A percentile compares a stretch with the other conserved stretches of the same genome.
Conservation (phyloP, 2,113 vertebrate genomes). For the Aptenodytes forsteri region DNA sequence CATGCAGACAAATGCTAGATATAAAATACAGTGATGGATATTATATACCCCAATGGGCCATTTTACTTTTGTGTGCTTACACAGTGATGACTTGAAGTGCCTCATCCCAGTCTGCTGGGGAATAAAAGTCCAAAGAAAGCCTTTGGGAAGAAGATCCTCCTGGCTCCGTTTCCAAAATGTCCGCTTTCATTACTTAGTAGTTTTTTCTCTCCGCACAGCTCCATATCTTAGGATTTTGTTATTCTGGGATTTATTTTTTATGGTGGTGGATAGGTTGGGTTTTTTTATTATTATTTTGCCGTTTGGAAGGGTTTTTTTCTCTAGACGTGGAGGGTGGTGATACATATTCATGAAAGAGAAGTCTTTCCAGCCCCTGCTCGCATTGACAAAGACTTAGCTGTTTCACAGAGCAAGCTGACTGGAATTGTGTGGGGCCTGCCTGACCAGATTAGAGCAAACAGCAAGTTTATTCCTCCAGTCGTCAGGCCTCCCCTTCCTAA, state of each 20-base stretch:
- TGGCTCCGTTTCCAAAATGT: conserved; percentile 10
- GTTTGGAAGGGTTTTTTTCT: conserved; percentile 60
- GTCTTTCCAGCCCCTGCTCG: conserved; percentile 63
- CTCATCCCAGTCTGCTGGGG: conserved; percentile 6
- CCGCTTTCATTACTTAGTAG: conserved; percentile 36
- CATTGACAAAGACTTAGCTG: conserved; percentile 80
- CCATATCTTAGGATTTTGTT: background rate
- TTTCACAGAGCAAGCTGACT: conserved; percentile 77
- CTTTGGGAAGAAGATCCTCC: conserved; percentile 2
- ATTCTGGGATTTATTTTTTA: background rate
- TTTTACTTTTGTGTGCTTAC: background rate
- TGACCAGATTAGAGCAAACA: conserved; percentile 76
- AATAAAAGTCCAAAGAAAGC: conserved; percentile 37
- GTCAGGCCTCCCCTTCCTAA: conserved; percentile 74
- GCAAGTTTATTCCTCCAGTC: conserved; percentile 69
- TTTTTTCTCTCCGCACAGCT: background rate
- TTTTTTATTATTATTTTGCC: conserved; percentile 8
- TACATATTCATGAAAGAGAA: conserved; percentile 82
- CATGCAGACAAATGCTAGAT: background rate
- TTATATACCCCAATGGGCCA: background rate
- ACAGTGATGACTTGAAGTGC: conserved; percentile 11
- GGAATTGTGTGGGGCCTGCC: conserved; percentile 72
- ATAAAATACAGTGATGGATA: background rate
- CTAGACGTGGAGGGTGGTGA: conserved; percentile 58
- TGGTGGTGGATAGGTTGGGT: background rate